Conservation (phyloP, 2,888 invertebrate species). For the Fragum sueziense region DNA sequence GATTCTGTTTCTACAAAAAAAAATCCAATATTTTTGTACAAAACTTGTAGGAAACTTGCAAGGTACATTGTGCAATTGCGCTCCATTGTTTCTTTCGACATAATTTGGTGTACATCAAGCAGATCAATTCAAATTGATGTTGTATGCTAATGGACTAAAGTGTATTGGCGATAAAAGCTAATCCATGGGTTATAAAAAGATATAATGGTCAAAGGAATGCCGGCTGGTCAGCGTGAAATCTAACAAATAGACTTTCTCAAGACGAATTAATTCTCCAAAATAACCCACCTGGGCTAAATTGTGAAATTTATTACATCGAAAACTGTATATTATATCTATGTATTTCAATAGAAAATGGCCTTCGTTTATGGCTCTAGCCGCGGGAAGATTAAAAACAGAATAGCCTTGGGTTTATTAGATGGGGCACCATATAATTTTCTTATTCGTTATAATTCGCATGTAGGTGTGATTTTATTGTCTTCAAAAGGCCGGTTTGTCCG, state of each 20-base stretch:
- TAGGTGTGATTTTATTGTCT: conserved; percentile 62
- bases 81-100: too few relatives aligned
- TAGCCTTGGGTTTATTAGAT: conserved; percentile 21
- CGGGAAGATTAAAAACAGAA: conserved; percentile 8
- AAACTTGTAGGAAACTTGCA: too few relatives aligned
- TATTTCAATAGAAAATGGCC: conserved; percentile 31
- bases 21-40: too few relatives aligned
- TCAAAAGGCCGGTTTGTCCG: conserved; percentile 32
- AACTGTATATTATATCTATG: conserved; percentile 53
- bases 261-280: conserved; percentile 36
- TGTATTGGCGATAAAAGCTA: background rate
- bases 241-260: conserved; percentile 18
- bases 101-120: too few relatives aligned
- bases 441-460: conserved; percentile 55
- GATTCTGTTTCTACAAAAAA: too few relatives aligned
- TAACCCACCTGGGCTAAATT: conserved; percentile 57
- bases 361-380: conserved; percentile 12
- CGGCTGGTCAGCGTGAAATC: conserved; percentile 3
- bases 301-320: conserved; percentile 39
- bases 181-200: background rate
- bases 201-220: background rate
- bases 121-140: too few relatives aligned
- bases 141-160: too few relatives aligned
- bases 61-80: too few relatives aligned
- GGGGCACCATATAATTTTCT: conserved; percentile 38